Evolutionary conservation across 2,888 invertebrate genomes (phyloP).

Genomic region (Punctoribates punctum): DNA sequence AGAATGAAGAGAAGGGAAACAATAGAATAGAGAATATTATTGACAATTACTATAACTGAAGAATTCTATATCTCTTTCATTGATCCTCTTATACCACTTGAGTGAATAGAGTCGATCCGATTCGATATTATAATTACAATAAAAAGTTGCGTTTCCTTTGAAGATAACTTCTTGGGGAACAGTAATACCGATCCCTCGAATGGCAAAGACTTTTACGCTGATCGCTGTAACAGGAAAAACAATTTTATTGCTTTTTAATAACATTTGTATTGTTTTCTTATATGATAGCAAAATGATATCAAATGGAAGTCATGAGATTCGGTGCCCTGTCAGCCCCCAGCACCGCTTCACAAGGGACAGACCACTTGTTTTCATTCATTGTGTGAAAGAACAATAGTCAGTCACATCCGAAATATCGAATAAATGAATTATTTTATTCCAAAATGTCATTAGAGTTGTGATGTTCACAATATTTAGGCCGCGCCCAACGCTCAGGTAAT

Average conservation of each 20-base stretch:
- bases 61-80: conserved; percentile 40
- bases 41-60: conserved; percentile 40
- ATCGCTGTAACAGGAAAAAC: conserved; percentile 1
- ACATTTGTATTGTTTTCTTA: conserved; percentile 1
- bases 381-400: too few relatives aligned
- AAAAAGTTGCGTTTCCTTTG: conserved; percentile 34
- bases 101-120: conserved; percentile 41
- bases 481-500: conserved; percentile 14
- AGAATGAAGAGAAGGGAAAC: neutral
- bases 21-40: neutral
- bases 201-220: neutral
- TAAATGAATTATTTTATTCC: too few relatives aligned
- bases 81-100: conserved; percentile 41
- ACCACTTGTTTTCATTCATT: too few relatives aligned
- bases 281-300: neutral
- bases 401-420: too few relatives aligned
- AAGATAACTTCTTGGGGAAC: conserved; percentile 35
- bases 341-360: too few relatives aligned
- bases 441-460: neutral
- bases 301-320: neutral
- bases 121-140: conserved; percentile 37
- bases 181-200: neutral
- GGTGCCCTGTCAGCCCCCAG: too few relatives aligned
- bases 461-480: neutral
- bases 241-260: conserved; percentile 19